Evolutionary conservation across 2,888 invertebrate genomes (phyloP).

Genomic region (Eulithis prunata): DNA sequence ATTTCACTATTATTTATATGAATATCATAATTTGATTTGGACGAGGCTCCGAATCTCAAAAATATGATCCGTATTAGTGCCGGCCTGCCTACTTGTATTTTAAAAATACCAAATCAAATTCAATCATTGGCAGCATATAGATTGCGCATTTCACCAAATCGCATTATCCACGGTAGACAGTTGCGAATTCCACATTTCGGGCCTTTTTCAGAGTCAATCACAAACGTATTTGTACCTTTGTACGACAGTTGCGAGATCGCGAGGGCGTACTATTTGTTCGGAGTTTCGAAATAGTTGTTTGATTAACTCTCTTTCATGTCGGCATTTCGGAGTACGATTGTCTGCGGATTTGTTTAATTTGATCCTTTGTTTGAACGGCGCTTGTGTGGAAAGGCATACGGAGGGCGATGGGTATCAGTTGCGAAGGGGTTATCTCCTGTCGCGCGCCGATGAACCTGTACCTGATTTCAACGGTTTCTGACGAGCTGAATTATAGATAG

Average conservation of each 20-base stretch:
- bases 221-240: slow-evolving; percentile 64
- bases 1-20: no score
- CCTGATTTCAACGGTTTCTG: slow-evolving; percentile 50
- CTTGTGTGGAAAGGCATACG: slow-evolving; percentile 77
- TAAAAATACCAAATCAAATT: no score
- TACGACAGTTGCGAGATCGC: slow-evolving; percentile 68
- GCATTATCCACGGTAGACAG: slow-evolving; percentile 66
- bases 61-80: no score
- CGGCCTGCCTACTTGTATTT: no score
- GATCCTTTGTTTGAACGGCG: slow-evolving; percentile 79
- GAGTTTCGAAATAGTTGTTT: slow-evolving; percentile 74
- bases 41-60: no score
- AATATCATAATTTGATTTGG: no score
- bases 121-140: slow-evolving; percentile 39
- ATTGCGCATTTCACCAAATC: slow-evolving; percentile 73
- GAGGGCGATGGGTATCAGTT: slow-evolving; percentile 66
- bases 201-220: slow-evolving; percentile 66
- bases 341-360: slow-evolving; percentile 82
- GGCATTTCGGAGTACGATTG: slow-evolving; percentile 70
- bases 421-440: slow-evolving; percentile 70
- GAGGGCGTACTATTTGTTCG: slow-evolving; percentile 70
- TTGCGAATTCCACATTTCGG: slow-evolving; percentile 46
- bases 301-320: slow-evolving; percentile 83
- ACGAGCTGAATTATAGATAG: slow-evolving; percentile 31
- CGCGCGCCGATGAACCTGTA: slow-evolving; percentile 70